Conservation (phyloP, 2,888 invertebrate species). For the Exephanes ischioxanthus region DNA sequence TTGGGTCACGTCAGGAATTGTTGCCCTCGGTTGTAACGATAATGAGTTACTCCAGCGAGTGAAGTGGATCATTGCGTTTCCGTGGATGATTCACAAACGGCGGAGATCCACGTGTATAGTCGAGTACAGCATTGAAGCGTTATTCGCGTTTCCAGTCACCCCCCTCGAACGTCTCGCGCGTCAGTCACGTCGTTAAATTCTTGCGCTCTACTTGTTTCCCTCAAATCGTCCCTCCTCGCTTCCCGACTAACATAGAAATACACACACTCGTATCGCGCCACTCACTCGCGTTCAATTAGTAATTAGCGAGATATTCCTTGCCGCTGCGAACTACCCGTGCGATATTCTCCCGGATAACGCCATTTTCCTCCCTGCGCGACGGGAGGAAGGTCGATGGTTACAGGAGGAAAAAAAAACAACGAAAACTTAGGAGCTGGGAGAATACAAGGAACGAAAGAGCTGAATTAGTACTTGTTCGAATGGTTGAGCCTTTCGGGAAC, state of each 20-base stretch:
- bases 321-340: background rate
- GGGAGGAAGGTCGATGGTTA: background rate
- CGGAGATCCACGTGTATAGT: conserved; percentile 15
- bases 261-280: background rate
- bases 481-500: background rate
- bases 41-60: conserved; percentile 1
- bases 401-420: background rate
- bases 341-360: conserved; percentile 9
- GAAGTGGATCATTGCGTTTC: conserved; percentile 10
- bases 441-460: too few species aligned
- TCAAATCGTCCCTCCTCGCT: conserved; percentile 44
- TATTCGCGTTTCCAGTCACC: conserved; percentile 22
- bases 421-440: background rate
- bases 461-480: background rate
- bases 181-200: conserved; percentile 76
- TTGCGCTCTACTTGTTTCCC: conserved; percentile 73
- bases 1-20: background rate
- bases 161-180: conserved; percentile 38
- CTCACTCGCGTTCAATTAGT: conserved; percentile 55
- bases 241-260: conserved; percentile 4
- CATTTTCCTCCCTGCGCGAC: background rate
- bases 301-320: conserved; percentile 47
- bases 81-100: background rate
- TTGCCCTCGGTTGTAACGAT: background rate
- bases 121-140: conserved; percentile 14